These are phyloP conservation scores for Mystacornis crossleyi DNA, from an alignment of 2,113 vertebrate genomes.

Conservation along the genomic window DNA sequence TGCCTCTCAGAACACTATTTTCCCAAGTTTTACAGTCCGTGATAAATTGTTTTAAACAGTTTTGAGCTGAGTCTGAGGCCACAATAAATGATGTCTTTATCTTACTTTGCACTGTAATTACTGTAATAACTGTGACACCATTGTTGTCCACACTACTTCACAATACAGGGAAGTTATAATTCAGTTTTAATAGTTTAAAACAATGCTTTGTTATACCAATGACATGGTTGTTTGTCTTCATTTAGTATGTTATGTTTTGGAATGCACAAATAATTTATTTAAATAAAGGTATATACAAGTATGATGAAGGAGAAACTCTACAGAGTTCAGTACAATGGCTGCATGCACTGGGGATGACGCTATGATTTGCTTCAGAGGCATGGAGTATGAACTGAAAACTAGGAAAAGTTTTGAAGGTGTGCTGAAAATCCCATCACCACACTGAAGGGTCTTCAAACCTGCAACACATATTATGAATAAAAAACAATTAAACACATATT, in stretches of 20 bases:
- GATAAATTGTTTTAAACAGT: neutral
- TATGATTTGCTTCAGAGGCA: slow-evolving; percentile 51
- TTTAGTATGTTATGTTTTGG: slow-evolving; percentile 60
- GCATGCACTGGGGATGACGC: slow-evolving; percentile 71
- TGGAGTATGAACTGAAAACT: slow-evolving; percentile 61
- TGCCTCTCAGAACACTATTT: neutral
- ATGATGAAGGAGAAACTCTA: slow-evolving; percentile 57
- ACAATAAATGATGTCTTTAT: neutral
- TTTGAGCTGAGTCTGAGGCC: neutral
- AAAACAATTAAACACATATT: neutral
- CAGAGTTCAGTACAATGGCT: slow-evolving; percentile 56
- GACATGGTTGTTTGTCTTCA: slow-evolving; percentile 3
- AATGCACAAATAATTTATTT: slow-evolving; percentile 83
- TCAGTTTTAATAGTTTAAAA: slow-evolving; percentile 57
- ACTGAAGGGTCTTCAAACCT: slow-evolving; percentile 83
- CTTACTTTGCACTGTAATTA: neutral
- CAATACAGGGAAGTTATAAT: neutral
- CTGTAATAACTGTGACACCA: neutral
- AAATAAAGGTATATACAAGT: slow-evolving; percentile 75
- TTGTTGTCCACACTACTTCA: neutral
- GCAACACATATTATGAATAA: slow-evolving; percentile 42
- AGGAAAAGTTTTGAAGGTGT: slow-evolving; percentile 54
- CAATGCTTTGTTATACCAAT: slow-evolving; percentile 6
- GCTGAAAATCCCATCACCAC: slow-evolving; percentile 78
- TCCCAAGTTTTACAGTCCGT: neutral